Conservation (phyloP, 2,888 invertebrate genomes). For the Zelleria hepariella region DNA sequence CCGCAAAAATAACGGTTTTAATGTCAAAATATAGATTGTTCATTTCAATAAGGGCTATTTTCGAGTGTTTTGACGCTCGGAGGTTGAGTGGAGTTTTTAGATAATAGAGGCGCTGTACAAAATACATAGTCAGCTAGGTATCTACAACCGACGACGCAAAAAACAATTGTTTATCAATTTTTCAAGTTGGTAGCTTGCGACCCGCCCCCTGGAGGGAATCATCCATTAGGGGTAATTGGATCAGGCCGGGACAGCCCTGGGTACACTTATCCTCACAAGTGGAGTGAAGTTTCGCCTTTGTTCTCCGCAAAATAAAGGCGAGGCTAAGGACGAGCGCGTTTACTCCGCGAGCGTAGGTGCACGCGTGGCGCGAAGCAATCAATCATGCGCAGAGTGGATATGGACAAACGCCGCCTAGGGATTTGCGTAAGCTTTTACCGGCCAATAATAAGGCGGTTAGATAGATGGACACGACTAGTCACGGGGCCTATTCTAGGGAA, state of each 20-base stretch:
- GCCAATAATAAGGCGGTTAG: background rate
- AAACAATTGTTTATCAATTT: background rate
- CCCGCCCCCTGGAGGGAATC: slow-evolving; percentile 17
- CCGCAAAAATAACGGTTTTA: too few species aligned
- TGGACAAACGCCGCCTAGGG: slow-evolving; percentile 22
- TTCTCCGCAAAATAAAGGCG: background rate
- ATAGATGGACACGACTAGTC: background rate
- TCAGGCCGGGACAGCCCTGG: slow-evolving; percentile 15
- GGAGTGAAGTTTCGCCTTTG: background rate
- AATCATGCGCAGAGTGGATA: slow-evolving; percentile 23
- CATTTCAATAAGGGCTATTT: too few species aligned
- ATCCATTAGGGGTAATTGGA: slow-evolving; percentile 64
- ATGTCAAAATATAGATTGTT: too few species aligned
- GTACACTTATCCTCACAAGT: background rate
- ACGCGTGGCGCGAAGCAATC: slow-evolving; percentile 19
- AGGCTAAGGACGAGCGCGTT: background rate
- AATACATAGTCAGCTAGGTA: too few species aligned
- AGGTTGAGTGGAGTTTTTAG: too few species aligned
- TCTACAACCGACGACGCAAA: background rate
- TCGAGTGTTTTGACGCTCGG: too few species aligned
- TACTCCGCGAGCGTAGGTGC: background rate
- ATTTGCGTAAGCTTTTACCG: slow-evolving; percentile 9
- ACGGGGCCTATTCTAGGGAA: too few species aligned
- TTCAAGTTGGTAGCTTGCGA: background rate
- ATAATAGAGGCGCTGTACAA: too few species aligned